phyloP scores from a whole-genome alignment of 2,888 invertebrate species.

The Calameuta idolon region DNA sequence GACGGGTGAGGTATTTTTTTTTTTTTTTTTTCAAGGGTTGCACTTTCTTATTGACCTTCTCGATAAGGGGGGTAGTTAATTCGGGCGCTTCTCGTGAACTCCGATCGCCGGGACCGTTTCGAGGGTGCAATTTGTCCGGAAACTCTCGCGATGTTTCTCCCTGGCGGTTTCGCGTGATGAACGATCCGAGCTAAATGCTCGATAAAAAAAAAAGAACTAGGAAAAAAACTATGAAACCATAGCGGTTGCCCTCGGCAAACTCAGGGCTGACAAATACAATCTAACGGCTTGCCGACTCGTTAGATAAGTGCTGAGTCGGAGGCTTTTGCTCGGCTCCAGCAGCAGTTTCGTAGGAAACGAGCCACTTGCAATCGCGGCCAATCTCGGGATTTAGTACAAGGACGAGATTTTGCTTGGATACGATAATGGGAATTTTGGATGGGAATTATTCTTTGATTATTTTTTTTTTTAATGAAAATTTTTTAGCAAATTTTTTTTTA shows the following conservation, averaged over 20 bases:
- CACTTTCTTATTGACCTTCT: background rate
- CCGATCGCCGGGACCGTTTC: conserved; percentile 11
- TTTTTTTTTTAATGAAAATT: background rate
- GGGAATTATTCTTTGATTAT: background rate
- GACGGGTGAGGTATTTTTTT: too few species aligned
- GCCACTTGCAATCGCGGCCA: background rate
- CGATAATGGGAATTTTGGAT: background rate
- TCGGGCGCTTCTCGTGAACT: background rate
- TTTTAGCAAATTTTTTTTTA: background rate
- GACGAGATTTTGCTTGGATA: background rate
- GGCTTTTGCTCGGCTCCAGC: background rate
- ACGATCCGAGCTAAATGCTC: conserved; percentile 31
- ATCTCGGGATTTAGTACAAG: background rate
- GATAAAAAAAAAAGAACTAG: background rate
- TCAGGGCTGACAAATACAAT: background rate
- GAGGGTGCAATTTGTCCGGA: conserved; percentile 40
- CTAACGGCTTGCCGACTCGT: background rate
- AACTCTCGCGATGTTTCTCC: conserved; percentile 21
- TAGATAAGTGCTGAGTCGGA: background rate
- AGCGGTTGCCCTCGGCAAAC: conserved; percentile 11
- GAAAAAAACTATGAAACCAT: conserved; percentile 33
- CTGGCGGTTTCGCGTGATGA: conserved; percentile 32
- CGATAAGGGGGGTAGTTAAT: background rate
- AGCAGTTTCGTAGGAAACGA: background rate
- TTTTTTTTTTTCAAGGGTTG: background rate